Percentiles rank a stretch among this genome's conserved stretches.
Evolutionary conservation across 1,140 invertebrate species (phyloP).

Genomic region (honey bee (Apis mellifera)): Amel_HAv3.1 CM009946.2:6942001-6942500

Average conservation of each 20-base stretch:
- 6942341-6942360: too few species aligned
- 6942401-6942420: not conserved
- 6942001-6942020: slow-evolving; percentile 39
- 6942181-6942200: not conserved
- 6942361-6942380: too few species aligned
- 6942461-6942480: slow-evolving; percentile 3
- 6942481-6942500: slow-evolving; percentile 19
- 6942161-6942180: slow-evolving; percentile 1
- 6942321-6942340: too few species aligned
- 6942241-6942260: too few species aligned
- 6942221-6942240: too few species aligned
- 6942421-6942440: slow-evolving; percentile 45
- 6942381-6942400: too few species aligned
- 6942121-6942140: not conserved
- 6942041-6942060: slow-evolving; percentile 21
- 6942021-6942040: slow-evolving; percentile 30
- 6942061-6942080: slow-evolving; percentile 47
- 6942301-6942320: too few species aligned
- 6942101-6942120: not conserved
- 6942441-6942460: slow-evolving; percentile 33
- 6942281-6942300: too few species aligned
- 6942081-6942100: slow-evolving; percentile 32
- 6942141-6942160: not conserved
- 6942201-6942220: not conserved
- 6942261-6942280: too few species aligned